Evolutionary conservation across 2,797 vertebrate genomes (phyloP).

Genomic region (Malurus splendens): DNA sequence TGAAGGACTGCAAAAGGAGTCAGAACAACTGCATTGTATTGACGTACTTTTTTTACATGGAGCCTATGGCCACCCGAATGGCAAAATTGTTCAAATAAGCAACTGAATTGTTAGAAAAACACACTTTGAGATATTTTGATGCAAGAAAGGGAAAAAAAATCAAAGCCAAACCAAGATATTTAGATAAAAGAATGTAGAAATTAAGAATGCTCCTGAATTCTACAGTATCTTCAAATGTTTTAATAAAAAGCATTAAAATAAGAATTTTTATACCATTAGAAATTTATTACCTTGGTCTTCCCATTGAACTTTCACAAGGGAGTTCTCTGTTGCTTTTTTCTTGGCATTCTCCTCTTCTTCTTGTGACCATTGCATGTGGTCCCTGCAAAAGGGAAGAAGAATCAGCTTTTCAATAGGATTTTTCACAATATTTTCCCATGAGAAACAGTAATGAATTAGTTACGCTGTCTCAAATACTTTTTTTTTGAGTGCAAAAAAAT

Average conservation of each 20-base stretch:
- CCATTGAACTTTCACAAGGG: conserved; percentile 68
- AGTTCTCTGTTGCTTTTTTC: conserved; percentile 82
- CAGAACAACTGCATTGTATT: conserved; percentile 1
- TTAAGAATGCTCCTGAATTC: background rate
- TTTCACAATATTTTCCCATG: background rate
- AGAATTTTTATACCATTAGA: background rate
- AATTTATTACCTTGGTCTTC: conserved; percentile 78
- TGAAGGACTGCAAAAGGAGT: background rate
- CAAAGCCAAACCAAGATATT: rapidly evolving
- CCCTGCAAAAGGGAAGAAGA: conserved; percentile 71
- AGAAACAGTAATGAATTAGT: background rate
- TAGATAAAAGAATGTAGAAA: background rate
- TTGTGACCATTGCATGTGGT: conserved; percentile 89
- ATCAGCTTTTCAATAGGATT: background rate
- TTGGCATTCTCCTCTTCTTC: conserved; percentile 79
- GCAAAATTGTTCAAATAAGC: conserved; percentile 6
- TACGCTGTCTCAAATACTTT: background rate
- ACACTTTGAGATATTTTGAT: background rate
- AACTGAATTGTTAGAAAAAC: background rate
- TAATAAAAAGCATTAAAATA: background rate
- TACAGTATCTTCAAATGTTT: background rate
- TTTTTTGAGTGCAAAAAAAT: background rate
- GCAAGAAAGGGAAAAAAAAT: background rate
- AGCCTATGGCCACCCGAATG: background rate
- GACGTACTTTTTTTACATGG: background rate